Base-by-base conservation (phyloP, 2,113 vertebrate genomes). In the Leptobrachium ailaonicum region DNA sequence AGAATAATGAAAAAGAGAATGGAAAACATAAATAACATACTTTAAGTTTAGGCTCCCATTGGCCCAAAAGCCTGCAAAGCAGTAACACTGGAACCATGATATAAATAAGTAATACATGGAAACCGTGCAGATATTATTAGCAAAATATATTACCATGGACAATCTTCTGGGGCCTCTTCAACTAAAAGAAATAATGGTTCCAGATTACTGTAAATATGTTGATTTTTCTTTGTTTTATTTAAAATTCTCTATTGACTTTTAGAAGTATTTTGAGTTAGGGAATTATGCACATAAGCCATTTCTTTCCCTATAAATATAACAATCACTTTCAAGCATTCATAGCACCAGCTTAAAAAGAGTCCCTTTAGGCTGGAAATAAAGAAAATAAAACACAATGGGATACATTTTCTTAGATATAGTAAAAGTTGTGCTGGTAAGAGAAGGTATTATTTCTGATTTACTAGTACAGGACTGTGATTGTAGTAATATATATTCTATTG, bases 81-180 rank as follows among this genome's bases (percentile, higher is more conserved):
- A 73, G n/a, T 58, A 58, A 54, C 12, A 58, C 47, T 58, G 11
- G 53, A 73, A 73, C 11, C 12, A 40, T 41, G 40, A 73, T 58
- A 73, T 73, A 47, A 73, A 73, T 72, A 72, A 72, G 71, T 73
- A 56, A 69, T 69, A n/a, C 62, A 64, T 20, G 43, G 4, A 9
- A 43, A 68, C 41, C n/a, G 42, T 14, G 7, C n/a, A 20, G 47
- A 70, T 47, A 70, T 45, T 70, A 70, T 70, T 70, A 6, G 2
- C 32, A 73, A 58, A 42, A 41, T 54, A 72, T 42, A 2, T 53
- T 71, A 5, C 3, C 11, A 2, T 71, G 14, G 70, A 40, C 2
- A 5, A 4, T 40, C 11, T 68, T 68, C 20, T 68, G 14, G 41
- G 42, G 66, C 12, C 41, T 43, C 41, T 50, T 50, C 47, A 50